Conservation (phyloP, 92 coral and sea anemone genomes). For the Epizoanthus ramosus region DNA sequence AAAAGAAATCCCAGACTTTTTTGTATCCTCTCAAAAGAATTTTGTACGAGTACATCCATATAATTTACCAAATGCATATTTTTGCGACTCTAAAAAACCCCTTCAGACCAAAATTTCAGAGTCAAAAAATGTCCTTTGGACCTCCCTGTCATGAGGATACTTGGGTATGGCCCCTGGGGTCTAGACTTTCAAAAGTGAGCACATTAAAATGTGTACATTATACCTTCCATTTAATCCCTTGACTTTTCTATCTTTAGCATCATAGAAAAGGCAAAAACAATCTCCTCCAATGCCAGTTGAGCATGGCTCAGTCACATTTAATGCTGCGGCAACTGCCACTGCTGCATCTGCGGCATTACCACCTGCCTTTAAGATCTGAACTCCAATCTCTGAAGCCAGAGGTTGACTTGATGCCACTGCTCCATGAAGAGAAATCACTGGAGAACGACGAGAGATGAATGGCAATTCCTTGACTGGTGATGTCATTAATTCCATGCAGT, state of each 20-base stretch:
- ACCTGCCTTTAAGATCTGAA: constrained; percentile 73
- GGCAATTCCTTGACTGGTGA: constrained; percentile 6
- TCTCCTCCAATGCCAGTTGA: constrained; percentile 98
- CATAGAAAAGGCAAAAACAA: constrained; percentile 90
- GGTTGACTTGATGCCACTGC: constrained; percentile 90
- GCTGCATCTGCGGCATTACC: constrained; percentile 99
- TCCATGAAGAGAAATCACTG: constrained; percentile 84
- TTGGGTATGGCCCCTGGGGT: no score
- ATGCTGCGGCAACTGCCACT: constrained; percentile 94
- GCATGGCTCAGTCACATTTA: constrained; percentile 91
- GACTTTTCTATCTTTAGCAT: constrained; percentile 75
- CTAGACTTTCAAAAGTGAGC: no score
- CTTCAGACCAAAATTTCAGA: no score
- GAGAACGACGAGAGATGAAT: constrained; percentile 90
- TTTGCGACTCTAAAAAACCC: no score
- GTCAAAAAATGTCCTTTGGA: no score
- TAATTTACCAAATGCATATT: no score
- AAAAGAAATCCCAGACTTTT: no score
- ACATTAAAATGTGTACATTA: no score
- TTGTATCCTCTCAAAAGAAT: no score
- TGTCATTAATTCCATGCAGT: background rate
- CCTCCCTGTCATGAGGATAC: no score
- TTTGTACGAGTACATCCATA: no score
- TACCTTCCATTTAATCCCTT: constrained; percentile 96
- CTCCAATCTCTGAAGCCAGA: constrained; percentile 87